Evolutionary conservation across 2,113 vertebrate genomes (phyloP).

Genomic region (Cinclus cinclus): DNA sequence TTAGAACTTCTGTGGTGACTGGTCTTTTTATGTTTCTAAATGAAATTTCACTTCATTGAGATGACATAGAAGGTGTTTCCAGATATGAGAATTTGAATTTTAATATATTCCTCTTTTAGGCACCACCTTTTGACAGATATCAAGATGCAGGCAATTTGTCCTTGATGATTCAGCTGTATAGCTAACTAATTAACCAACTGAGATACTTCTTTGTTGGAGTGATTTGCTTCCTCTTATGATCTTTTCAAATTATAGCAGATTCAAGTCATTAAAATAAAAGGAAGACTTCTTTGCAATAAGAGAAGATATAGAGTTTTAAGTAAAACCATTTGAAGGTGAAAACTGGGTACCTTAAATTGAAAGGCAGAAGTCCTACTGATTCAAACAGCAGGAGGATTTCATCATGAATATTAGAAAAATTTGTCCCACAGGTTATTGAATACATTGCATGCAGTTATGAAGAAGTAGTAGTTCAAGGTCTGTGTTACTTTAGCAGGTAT

Average conservation of each 20-base stretch:
- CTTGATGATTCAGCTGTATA: neutral
- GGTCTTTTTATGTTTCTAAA: neutral
- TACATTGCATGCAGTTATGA: neutral
- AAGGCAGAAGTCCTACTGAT: neutral
- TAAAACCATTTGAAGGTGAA: neutral
- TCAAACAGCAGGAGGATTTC: neutral
- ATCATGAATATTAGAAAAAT: constrained; percentile 2
- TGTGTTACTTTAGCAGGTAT: neutral
- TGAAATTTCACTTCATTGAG: neutral
- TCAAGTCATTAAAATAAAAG: constrained; percentile 19
- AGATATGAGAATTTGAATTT: neutral
- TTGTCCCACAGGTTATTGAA: neutral
- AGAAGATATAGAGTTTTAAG: neutral
- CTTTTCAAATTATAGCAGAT: neutral
- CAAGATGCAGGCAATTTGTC: neutral
- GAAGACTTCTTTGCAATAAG: neutral
- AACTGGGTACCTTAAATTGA: neutral
- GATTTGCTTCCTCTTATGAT: neutral
- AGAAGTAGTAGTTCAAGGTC: neutral
- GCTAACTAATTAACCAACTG: neutral
- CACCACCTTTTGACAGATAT: neutral
- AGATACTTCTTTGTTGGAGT: neutral
- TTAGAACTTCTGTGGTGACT: neutral
- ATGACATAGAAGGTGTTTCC: neutral
- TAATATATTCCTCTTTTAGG: neutral